Percentiles rank a stretch among this genome's conserved stretches.
Conservation (phyloP, 1,140 invertebrate genomes). For the Drosophila virilis region DNA sequence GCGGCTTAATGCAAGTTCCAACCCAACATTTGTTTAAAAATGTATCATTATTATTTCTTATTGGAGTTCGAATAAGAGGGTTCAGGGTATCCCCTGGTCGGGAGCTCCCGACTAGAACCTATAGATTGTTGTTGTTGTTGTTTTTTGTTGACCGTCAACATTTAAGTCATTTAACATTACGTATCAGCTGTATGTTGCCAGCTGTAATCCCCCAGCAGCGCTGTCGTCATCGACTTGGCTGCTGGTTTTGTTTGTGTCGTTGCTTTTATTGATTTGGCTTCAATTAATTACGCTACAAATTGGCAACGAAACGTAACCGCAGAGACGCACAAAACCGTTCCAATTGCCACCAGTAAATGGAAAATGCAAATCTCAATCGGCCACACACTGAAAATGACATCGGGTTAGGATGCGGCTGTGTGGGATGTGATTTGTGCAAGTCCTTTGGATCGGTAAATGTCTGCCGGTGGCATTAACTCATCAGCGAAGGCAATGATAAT, state of each 20-base stretch:
- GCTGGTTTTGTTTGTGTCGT: constrained; percentile 23
- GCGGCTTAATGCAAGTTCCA: too few relatives aligned
- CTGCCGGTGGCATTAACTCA: constrained; percentile 74
- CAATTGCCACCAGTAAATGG: constrained; percentile 64
- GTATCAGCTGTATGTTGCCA: constrained; percentile 65
- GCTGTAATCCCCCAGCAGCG: constrained; percentile 64
- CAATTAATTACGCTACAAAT: constrained; percentile 79
- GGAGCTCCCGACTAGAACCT: too few relatives aligned
- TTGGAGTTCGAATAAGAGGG: too few relatives aligned
- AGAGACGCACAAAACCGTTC: constrained; percentile 33
- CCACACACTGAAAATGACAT: constrained; percentile 66
- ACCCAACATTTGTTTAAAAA: too few relatives aligned
- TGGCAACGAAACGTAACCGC: constrained; percentile 74
- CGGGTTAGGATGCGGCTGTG: constrained; percentile 33
- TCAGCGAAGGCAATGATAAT: constrained; percentile 43
- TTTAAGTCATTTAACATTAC: constrained; percentile 76
- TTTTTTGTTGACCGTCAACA: constrained; percentile 52
- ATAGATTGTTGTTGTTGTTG: constrained; percentile 7
- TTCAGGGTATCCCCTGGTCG: too few relatives aligned
- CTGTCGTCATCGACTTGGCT: constrained; percentile 60
- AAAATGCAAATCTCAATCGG: constrained; percentile 73
- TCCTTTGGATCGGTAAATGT: constrained; percentile 58
- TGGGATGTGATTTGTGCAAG: constrained; percentile 7
- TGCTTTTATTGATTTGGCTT: constrained; percentile 77
- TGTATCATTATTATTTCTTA: too few relatives aligned